Conservation (phyloP, 1,140 invertebrate genomes). For the Mycetomoellerius zeteki region DNA sequence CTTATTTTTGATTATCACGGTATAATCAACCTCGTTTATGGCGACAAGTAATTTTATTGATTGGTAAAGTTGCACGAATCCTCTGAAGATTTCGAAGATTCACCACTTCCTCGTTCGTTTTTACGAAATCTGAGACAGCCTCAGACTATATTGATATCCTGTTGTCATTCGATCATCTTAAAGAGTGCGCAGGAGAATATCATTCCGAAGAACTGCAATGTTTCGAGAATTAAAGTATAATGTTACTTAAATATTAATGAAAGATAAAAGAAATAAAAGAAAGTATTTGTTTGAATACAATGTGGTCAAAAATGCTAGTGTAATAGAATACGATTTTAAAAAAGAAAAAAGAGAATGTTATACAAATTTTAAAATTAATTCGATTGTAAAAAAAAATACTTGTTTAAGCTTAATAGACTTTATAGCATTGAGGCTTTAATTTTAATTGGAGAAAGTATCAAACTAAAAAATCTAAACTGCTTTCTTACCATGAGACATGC, state of each 20-base stretch:
- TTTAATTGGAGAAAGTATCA: neutral
- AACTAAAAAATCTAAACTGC: constrained; percentile 41
- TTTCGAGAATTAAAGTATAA: constrained; percentile 55
- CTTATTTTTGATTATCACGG: constrained; percentile 68
- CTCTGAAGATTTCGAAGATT: constrained; percentile 51
- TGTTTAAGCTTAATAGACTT: neutral
- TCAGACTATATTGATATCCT: constrained; percentile 60
- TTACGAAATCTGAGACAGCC: constrained; percentile 22
- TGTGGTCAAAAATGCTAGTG: neutral
- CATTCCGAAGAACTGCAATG: constrained; percentile 90
- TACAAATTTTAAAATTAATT: constrained; percentile 2
- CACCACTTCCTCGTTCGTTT: constrained; percentile 7
- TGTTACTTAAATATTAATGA: neutral
- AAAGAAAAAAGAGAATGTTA: neutral
- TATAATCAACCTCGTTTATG: constrained; percentile 53
- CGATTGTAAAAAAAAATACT: neutral
- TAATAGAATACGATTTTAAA: neutral
- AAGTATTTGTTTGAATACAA: neutral
- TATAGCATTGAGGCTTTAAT: neutral
- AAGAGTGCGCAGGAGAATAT: constrained; percentile 92
- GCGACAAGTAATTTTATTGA: constrained; percentile 66
- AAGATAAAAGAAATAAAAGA: neutral
- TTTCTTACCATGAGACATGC: constrained; percentile 92
- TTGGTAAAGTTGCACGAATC: constrained; percentile 62
- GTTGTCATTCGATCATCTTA: constrained; percentile 90